Conservation (phyloP, 2,113 vertebrate genomes). For the Synchiropus splendidus region DNA sequence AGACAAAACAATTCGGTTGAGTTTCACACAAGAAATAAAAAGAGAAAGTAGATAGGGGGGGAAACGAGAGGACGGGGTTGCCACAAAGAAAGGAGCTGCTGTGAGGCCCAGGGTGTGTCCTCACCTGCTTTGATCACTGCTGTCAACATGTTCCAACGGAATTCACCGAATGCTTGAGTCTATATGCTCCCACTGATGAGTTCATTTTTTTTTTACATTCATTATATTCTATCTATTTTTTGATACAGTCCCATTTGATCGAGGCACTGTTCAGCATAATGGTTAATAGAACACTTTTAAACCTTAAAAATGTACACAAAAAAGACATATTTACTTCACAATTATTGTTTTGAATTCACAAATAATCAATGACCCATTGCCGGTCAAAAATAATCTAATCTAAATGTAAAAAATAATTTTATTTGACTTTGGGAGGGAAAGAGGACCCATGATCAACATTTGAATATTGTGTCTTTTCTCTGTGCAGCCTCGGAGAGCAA, state of each 20-base stretch:
- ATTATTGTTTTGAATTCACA: too few relatives aligned
- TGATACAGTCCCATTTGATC: too few relatives aligned
- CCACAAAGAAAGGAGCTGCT: slow-evolving; percentile 37
- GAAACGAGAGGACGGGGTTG: slow-evolving; percentile 50
- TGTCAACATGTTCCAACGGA: slow-evolving; percentile 29
- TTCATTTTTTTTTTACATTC: too few relatives aligned
- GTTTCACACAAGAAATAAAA: slow-evolving; percentile 6
- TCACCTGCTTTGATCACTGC: slow-evolving; percentile 51
- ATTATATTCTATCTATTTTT: too few relatives aligned
- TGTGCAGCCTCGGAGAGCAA: slow-evolving; percentile 82
- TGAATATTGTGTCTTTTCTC: slow-evolving; percentile 9
- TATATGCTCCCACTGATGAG: not conserved
- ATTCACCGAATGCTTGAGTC: slow-evolving; percentile 25
- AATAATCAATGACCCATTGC: too few relatives aligned
- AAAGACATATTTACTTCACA: too few relatives aligned
- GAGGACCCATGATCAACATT: not conserved
- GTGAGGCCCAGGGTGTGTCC: slow-evolving; percentile 42
- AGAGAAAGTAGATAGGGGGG: slow-evolving; percentile 18
- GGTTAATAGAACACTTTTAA: too few relatives aligned
- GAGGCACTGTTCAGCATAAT: too few relatives aligned
- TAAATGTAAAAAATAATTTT: too few relatives aligned
- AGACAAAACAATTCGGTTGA: slow-evolving; percentile 2
- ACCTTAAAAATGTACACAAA: too few relatives aligned
- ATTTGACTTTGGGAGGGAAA: not conserved
- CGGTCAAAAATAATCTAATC: too few relatives aligned